A percentile compares a stretch with the other conserved stretches of the same genome.
Conservation (phyloP, 2,888 invertebrate genomes). For the Drosophila borborema region DNA sequence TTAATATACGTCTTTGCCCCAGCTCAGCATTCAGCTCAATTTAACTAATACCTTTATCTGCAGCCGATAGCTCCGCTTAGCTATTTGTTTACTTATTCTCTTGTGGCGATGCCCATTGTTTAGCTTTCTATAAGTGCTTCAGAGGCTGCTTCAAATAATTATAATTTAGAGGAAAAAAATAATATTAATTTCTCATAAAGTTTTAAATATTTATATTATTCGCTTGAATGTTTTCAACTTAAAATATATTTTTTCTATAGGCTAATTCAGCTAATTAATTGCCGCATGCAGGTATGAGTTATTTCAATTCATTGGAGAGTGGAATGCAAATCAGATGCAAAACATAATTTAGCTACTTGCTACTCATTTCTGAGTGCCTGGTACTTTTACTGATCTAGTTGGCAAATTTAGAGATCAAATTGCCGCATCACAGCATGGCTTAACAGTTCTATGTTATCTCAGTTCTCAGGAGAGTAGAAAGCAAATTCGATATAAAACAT, state of each 20-base stretch:
- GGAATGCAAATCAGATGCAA: background rate
- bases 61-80: slow-evolving; percentile 6
- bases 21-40: slow-evolving; percentile 3
- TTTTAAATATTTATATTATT: background rate
- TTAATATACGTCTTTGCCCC: slow-evolving; percentile 64
- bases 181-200: background rate
- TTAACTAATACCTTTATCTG: background rate
- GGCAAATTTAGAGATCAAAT: background rate
- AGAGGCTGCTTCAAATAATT: background rate
- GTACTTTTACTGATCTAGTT: background rate
- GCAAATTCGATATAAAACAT: too few relatives aligned
- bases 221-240: too few relatives aligned
- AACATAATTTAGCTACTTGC: background rate
- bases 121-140: background rate
- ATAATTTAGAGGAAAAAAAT: background rate
- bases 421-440: background rate
- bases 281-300: too few relatives aligned
- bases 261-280: too few relatives aligned
- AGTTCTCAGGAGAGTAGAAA: background rate
- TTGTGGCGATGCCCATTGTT: background rate
- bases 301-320: background rate
- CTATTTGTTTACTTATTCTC: background rate
- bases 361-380: background rate
- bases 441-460: background rate
- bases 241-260: too few relatives aligned